Evolutionary conservation across 2,797 vertebrate genomes (phyloP), one percentile per base, ranked within the genome.

Genomic region (Cheirogaleus major): DNA sequence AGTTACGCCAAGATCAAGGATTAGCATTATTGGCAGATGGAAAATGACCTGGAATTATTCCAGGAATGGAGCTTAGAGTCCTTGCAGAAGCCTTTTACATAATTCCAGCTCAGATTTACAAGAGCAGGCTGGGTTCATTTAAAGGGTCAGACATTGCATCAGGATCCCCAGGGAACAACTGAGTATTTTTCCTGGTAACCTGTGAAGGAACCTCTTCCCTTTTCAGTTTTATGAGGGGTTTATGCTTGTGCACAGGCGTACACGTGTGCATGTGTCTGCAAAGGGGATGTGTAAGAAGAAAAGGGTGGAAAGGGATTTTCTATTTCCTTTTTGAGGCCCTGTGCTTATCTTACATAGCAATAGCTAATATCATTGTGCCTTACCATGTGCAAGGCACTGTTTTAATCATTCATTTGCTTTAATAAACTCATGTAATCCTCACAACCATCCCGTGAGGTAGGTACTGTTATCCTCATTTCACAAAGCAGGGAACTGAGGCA

Each of bases 1-100:
- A 63, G 45, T 57, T 88, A 81, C 0, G 1, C 78, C 57, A 91
- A 86, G 70, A 83, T 89, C 83, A 84, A 81, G 45, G 92, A 90
- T 81, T 55, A 93, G 76, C 92, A 79, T 67, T 63, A 35, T 75
- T 38, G 79, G 72, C 83, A 81, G 87, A 93, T 92, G 61, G 93
- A 81, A 96, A 96, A 84, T 32, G 67, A 70, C 50, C 83, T 95
- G 87, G 65, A 81, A 78, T 76, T 65, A 55, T 30, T 84, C 92
- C 94, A 96, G 72, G 43, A 25, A 84, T 4, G 14, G 76, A 80
- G 20, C 15, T 63, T 41, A 38, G 55, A 81, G 35, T 45, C 23
- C 59, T 87, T 55, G 41, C 76, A 82, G 32, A 41, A 50, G 1
- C 45, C 22, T 57, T 75, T 90, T 59, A 69, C 32, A 45, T 65